Conservation (phyloP, 1,140 invertebrate species). For the Drosophila quadrilineata region DNA sequence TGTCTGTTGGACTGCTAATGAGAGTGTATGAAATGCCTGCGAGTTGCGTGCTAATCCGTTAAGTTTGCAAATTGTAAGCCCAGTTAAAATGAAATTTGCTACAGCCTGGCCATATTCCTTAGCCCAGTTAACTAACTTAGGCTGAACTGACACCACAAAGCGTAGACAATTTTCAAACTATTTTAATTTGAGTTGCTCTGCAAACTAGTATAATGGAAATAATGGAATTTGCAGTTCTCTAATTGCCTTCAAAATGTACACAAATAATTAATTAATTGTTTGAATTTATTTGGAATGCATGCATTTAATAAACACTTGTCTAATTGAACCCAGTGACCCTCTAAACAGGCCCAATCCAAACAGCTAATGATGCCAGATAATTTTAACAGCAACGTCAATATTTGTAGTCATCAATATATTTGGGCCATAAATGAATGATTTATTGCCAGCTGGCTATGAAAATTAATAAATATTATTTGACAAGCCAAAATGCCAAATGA, state of each 20-base stretch:
- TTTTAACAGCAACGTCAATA: too few species aligned
- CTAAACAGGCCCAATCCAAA: background rate
- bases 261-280: too few species aligned
- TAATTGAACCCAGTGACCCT: too few species aligned
- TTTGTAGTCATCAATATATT: too few species aligned
- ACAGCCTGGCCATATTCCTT: background rate
- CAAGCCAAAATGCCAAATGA: constrained; percentile 9
- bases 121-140: background rate
- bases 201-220: too few species aligned
- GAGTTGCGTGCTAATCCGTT: constrained; percentile 28
- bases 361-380: background rate
- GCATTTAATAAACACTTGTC: too few species aligned
- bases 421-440: constrained; percentile 38
- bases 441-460: constrained; percentile 28
- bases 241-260: too few species aligned
- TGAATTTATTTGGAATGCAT: too few species aligned
- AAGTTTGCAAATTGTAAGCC: constrained; percentile 28
- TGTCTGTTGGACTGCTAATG: background rate
- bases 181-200: too few species aligned
- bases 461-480: constrained; percentile 47
- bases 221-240: too few species aligned
- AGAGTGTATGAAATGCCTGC: constrained; percentile 2
- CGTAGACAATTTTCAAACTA: background rate
- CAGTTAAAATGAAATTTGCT: constrained; percentile 20
- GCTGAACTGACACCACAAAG: background rate